Evolutionary conservation across 2,888 invertebrate genomes (phyloP).

Genomic region (Metalampra italica): DNA sequence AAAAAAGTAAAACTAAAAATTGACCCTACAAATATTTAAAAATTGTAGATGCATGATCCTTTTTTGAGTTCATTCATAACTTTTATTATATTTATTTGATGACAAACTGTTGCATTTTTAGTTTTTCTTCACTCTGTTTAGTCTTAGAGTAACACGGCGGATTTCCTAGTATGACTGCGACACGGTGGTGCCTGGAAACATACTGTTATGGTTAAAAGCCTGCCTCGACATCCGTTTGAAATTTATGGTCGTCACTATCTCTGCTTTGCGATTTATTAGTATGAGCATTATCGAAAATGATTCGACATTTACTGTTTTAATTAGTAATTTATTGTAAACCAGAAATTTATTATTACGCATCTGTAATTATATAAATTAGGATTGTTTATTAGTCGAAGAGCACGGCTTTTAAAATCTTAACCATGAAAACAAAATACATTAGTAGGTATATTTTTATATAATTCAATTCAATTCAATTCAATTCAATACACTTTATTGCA

Average conservation of each 20-base stretch:
- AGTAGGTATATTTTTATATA: not conserved
- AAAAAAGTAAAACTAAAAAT: no score
- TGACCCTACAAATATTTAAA: no score
- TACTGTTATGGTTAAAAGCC: conserved; percentile 13
- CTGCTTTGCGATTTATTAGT: conserved; percentile 42
- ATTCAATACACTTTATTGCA: no score
- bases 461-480: no score
- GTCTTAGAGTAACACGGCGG: not conserved
- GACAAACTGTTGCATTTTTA: no score
- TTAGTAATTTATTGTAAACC: conserved; percentile 48
- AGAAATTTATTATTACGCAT: not conserved
- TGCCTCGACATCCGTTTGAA: conserved; percentile 19
- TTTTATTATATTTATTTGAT: no score
- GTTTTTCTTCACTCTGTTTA: no score
- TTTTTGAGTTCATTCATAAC: no score
- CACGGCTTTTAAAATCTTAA: no score
- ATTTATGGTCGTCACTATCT: conserved; percentile 40
- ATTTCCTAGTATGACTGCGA: not conserved
- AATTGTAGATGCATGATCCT: no score
- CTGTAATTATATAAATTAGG: conserved; percentile 1
- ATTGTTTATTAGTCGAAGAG: not conserved
- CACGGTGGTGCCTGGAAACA: conserved; percentile 18
- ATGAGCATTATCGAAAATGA: conserved; percentile 48
- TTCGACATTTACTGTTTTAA: conserved; percentile 50
- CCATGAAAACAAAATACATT: not conserved